phyloP scores from a whole-genome alignment of 2,888 invertebrate genomes.

The Mythimna lalbum region DNA sequence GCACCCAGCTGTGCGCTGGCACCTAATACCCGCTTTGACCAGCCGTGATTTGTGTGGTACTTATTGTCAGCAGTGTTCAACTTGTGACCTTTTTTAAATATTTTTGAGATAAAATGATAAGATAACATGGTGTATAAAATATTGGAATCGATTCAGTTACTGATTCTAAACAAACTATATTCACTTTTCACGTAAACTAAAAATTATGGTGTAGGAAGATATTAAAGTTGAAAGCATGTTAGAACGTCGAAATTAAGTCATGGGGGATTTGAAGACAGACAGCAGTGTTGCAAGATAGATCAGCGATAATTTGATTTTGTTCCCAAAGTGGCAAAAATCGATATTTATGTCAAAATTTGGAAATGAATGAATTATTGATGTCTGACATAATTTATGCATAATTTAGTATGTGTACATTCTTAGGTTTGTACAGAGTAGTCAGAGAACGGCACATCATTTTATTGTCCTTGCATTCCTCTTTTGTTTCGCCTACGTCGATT shows the following conservation, averaged over 20 bases:
- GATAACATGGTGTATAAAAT: too few species aligned
- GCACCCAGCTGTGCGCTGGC: too few species aligned
- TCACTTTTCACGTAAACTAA: too few species aligned
- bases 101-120: too few species aligned
- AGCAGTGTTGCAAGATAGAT: neutral
- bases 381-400: neutral
- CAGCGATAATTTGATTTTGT: neutral
- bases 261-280: neutral
- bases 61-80: too few species aligned
- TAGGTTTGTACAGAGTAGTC: conserved; percentile 6
- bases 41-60: too few species aligned
- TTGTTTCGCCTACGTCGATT: conserved; percentile 63
- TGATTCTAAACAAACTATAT: too few species aligned
- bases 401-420: neutral
- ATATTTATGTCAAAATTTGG: neutral
- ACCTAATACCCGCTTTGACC: too few species aligned
- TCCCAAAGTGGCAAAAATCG: fast-evolving
- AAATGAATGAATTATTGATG: neutral
- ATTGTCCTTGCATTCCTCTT: conserved; percentile 62
- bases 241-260: neutral
- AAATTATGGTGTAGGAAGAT: too few species aligned
- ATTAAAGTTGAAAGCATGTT: neutral
- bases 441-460: conserved; percentile 47
- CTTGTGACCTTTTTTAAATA: too few species aligned
- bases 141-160: too few species aligned